These are phyloP conservation scores for Mylabris sibirica DNA, from an alignment of 2,888 invertebrate species.

Conservation along the genomic window DNA sequence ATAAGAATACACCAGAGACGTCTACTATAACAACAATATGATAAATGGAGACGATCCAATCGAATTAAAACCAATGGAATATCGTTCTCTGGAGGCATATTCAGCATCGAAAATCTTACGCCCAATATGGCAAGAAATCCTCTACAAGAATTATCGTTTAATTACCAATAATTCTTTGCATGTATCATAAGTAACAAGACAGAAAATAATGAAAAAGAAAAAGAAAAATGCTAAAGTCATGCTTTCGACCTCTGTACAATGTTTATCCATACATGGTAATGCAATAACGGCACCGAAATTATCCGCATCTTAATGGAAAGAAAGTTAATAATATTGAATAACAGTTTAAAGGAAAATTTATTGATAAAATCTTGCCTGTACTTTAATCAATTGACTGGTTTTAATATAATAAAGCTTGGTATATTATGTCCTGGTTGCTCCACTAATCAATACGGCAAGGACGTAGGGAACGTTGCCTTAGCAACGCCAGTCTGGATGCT, in stretches of 20 bases:
- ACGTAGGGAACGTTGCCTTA: constrained; percentile 34
- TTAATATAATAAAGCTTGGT: not conserved
- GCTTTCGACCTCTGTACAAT: constrained; percentile 9
- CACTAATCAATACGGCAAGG: constrained; percentile 40
- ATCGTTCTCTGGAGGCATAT: not conserved
- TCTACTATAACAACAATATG: not conserved
- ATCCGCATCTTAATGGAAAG: not conserved
- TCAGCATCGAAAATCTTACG: not conserved
- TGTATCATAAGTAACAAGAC: not conserved
- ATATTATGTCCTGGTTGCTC: not conserved
- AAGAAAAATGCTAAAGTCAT: not conserved
- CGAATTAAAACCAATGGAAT: not conserved
- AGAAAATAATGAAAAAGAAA: not conserved
- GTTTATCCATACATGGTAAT: constrained; percentile 3
- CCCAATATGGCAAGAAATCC: not conserved
- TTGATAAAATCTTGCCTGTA: too few species aligned
- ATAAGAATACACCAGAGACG: constrained; percentile 13
- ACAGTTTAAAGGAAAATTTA: not conserved
- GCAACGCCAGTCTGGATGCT: constrained; percentile 31
- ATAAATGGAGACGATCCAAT: constrained; percentile 1
- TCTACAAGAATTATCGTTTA: not conserved
- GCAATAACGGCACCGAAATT: constrained; percentile 10
- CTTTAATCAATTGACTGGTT: not conserved
- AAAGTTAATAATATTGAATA: constrained; percentile 1
- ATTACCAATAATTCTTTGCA: constrained; percentile 7